Percentiles rank a stretch among this genome's conserved stretches.
phyloP scores from a whole-genome alignment of 1,140 invertebrate genomes.

The Brachionus rotundiformis region DNA sequence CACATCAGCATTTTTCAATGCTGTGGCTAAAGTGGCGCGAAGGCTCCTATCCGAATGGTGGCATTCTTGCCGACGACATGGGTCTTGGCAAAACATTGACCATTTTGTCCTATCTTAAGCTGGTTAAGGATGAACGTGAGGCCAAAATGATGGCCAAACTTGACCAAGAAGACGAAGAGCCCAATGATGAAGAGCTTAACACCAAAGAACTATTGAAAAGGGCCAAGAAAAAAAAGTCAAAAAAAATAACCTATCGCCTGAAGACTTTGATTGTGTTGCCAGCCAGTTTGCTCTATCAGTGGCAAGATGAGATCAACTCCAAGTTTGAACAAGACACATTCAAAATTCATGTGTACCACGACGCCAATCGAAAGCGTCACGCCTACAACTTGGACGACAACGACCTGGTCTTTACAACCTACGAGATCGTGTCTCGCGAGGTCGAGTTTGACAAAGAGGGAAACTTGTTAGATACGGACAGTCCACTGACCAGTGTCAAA shows the following conservation, averaged over 20 bases:
- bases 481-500: constrained; percentile 68
- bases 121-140: constrained; percentile 87
- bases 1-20: constrained; percentile 81
- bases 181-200: constrained; percentile 55
- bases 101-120: constrained; percentile 95
- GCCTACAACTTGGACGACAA: constrained; percentile 63
- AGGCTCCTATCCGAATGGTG: constrained; percentile 77
- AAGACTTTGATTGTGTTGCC: constrained; percentile 82
- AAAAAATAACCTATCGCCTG: constrained; percentile 26
- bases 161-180: constrained; percentile 72
- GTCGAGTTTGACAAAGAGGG: constrained; percentile 65
- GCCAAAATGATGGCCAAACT: constrained; percentile 52
- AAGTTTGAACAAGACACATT: constrained; percentile 70
- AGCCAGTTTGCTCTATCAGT: constrained; percentile 75
- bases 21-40: constrained; percentile 87
- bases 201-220: constrained; percentile 19
- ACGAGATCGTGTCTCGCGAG: constrained; percentile 97
- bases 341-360: constrained; percentile 76
- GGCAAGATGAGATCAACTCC: constrained; percentile 77
- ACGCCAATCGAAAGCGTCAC: constrained; percentile 72
- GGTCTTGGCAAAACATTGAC: constrained; percentile 97
- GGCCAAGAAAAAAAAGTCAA: neutral
- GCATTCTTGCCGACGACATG: constrained; percentile 99
- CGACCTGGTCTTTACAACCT: constrained; percentile 96
- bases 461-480: constrained; percentile 77